These are phyloP conservation scores for Tanypteryx hageni DNA, from an alignment of 2,888 invertebrate genomes.

Conservation along the genomic window DNA sequence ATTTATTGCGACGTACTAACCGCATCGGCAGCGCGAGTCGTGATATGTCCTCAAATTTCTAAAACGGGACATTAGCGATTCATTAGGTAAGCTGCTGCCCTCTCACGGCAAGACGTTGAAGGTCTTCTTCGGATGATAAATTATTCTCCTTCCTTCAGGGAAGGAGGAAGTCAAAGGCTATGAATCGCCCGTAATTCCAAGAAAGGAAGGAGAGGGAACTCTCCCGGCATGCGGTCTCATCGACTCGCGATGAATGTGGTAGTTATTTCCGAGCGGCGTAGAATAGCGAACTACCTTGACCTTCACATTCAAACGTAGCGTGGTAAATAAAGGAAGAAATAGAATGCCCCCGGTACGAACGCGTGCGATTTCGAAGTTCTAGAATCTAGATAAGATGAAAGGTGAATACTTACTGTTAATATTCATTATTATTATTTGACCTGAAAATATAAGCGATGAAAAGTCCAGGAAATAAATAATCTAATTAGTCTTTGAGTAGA, in stretches of 20 bases:
- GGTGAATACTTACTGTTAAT: no score
- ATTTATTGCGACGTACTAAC: not conserved
- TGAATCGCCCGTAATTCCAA: not conserved
- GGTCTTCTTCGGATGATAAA: slow-evolving; percentile 16
- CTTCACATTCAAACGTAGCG: not conserved
- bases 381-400: no score
- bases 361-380: no score
- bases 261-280: not conserved
- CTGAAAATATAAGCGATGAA: no score
- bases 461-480: no score
- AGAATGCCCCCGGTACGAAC: no score
- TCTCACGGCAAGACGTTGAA: not conserved
- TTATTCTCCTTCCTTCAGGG: not conserved
- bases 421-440: no score
- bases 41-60: not conserved
- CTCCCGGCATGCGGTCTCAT: not conserved
- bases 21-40: not conserved
- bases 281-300: not conserved
- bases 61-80: slow-evolving; percentile 1
- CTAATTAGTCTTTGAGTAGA: no score
- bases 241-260: not conserved
- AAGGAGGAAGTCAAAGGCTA: not conserved
- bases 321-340: not conserved
- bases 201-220: not conserved
- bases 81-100: not conserved